Evolutionary conservation across 2,888 invertebrate genomes (phyloP).

Genomic region (Rotaria sp.): DNA sequence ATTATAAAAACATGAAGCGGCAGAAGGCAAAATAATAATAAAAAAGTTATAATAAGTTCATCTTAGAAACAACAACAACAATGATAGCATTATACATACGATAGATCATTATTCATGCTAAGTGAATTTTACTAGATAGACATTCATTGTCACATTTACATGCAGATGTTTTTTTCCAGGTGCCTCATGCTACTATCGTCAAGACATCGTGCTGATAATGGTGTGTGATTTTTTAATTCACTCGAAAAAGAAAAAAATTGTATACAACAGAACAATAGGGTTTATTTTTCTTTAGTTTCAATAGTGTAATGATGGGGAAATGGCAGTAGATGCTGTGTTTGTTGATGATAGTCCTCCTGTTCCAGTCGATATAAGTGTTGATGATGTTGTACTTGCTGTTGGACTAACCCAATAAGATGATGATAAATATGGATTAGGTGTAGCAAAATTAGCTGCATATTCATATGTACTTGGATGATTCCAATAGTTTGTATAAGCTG

Average conservation of each 20-base stretch:
- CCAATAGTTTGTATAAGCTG: not conserved
- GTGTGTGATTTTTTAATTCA: conserved; percentile 3
- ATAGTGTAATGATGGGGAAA: not conserved
- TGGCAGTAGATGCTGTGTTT: not conserved
- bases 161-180: conserved; percentile 19
- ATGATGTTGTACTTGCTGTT: not conserved
- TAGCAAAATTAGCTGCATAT: conserved; percentile 2
- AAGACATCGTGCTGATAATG: conserved; percentile 10
- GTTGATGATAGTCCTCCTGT: conserved; percentile 22
- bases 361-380: not conserved
- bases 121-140: conserved; percentile 24
- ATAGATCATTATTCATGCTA: conserved; percentile 8
- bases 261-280: not conserved
- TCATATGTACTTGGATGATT: conserved; percentile 20
- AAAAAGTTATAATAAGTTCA: not conserved
- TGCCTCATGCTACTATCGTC: not conserved
- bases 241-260: not conserved
- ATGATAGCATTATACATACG: not conserved
- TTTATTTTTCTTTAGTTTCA: not conserved
- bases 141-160: conserved; percentile 10
- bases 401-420: not conserved
- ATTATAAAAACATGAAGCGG: not conserved
- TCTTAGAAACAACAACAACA: not conserved
- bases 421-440: conserved; percentile 20
- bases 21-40: not conserved